Evolutionary conservation across 2,888 invertebrate species (phyloP).

Genomic region (Perizoma flavofasciatum): DNA sequence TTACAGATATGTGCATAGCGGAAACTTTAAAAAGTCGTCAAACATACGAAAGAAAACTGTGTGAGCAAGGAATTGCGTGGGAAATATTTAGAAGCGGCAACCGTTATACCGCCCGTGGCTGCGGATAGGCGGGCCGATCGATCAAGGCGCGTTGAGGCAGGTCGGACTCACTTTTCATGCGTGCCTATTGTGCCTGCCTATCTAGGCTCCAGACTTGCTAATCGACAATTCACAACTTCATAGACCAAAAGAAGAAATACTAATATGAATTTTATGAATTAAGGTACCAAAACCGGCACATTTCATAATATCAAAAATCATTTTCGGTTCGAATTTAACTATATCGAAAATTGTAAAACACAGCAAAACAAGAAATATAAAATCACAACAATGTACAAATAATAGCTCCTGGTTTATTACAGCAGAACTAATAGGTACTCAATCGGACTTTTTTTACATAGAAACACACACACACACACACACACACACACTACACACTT

Average conservation of each 20-base stretch:
- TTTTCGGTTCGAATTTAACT: too few species aligned
- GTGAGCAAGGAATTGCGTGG: slow-evolving; percentile 29
- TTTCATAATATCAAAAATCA: too few species aligned
- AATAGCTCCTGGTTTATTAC: too few species aligned
- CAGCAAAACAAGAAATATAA: not conserved
- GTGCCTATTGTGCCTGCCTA: slow-evolving; percentile 29
- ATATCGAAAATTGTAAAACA: not conserved
- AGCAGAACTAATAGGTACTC: too few species aligned
- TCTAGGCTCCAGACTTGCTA: slow-evolving; percentile 17
- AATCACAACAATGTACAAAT: too few species aligned
- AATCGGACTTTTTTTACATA: too few species aligned
- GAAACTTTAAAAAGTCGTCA: slow-evolving; percentile 33
- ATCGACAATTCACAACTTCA: slow-evolving; percentile 3
- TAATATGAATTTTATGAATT: not conserved
- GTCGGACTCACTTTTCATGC: slow-evolving; percentile 60
- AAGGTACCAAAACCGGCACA: too few species aligned
- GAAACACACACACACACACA: too few species aligned
- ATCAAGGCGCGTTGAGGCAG: slow-evolving; percentile 73
- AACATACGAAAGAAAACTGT: slow-evolving; percentile 24
- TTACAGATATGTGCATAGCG: slow-evolving; percentile 2
- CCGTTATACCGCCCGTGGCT: slow-evolving; percentile 56
- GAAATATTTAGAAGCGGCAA: slow-evolving; percentile 48
- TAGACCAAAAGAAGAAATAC: slow-evolving; percentile 3
- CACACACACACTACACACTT: too few species aligned
- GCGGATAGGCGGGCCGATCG: slow-evolving; percentile 62